Base-by-base conservation (phyloP, 2,113 vertebrate genomes). In the Bufo gargarizans region DNA sequence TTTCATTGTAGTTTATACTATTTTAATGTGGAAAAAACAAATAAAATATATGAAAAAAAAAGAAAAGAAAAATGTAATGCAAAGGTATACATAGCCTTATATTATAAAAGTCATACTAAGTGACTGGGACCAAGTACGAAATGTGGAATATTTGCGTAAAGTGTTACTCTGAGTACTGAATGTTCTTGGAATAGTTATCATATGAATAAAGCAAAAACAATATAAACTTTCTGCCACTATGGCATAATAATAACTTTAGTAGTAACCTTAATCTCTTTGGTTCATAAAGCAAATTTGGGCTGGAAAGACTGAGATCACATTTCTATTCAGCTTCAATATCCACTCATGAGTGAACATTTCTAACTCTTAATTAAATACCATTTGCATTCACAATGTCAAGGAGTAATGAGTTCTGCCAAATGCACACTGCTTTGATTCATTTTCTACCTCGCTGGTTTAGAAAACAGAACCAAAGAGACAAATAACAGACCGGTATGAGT, bases 401-500 rank as follows among this genome's bases (percentile, higher is more conserved):
- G 50, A 85, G 83, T 85, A 85, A 85, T 85, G 69, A 85, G 83
- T 85, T 85, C 83, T 84, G 82, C 82, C 82, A 84, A 69, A 84
- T 84, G 63, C n/a, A 22, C 63, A 84, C 11, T 53, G 82, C 82
- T 69, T 71, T 84, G 82, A 67, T 69, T 84, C 82, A 71, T 84
- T 84, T 84, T 84, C 82, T 84, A 84, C 82, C 65, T 71, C 82
- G 71, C 82, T 84, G 82, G 49, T 69, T 84, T 84, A 84, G 82
- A 84, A 84, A 69, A 49, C 63, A 22, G 63, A n/a, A 69, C 82
- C 82, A 55, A 71, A 84, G 63, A 84, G 82, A 65, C 63, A 84
- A 69, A 84, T 83, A 84, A 71, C 19, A 53, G 61, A 67, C 82
- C 20, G 49, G 50, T 65, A 47, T 49, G 80, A 84, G 71, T 67